phyloP scores from a whole-genome alignment of 2,113 vertebrate species.

The Aegithalos caudatus region DNA sequence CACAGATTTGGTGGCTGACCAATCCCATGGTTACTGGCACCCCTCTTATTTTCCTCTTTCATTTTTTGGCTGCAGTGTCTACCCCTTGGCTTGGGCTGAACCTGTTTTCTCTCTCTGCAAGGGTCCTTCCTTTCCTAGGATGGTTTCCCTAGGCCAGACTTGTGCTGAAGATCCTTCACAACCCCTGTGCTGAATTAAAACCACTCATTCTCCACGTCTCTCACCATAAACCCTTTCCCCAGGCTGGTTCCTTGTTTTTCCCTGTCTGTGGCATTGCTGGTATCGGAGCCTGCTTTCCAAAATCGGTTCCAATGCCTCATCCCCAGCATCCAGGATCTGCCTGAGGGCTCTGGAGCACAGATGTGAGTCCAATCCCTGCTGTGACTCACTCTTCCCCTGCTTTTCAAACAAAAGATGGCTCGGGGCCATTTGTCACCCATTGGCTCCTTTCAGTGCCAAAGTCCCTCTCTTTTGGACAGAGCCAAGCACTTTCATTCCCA shows the following conservation, averaged over 20 bases:
- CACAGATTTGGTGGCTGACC: not conserved
- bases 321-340: not conserved
- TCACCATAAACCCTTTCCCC: not conserved
- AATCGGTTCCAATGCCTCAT: not conserved
- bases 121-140: not conserved
- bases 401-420: not conserved
- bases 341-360: not conserved
- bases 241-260: not conserved
- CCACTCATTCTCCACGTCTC: accelerated
- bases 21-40: not conserved
- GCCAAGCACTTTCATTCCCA: not conserved
- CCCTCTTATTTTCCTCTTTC: not conserved
- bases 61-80: not conserved
- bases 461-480: not conserved
- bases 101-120: not conserved
- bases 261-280: accelerated
- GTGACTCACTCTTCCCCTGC: slow-evolving; percentile 22
- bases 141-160: not conserved
- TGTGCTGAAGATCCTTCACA: not conserved
- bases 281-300: not conserved
- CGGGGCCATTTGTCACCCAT: not conserved
- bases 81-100: not conserved
- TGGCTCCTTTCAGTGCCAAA: not conserved
- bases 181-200: not conserved
- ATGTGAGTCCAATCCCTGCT: not conserved